Evolutionary conservation across 1,140 invertebrate species (phyloP).

Genomic region (Diachasma alloeum): DNA sequence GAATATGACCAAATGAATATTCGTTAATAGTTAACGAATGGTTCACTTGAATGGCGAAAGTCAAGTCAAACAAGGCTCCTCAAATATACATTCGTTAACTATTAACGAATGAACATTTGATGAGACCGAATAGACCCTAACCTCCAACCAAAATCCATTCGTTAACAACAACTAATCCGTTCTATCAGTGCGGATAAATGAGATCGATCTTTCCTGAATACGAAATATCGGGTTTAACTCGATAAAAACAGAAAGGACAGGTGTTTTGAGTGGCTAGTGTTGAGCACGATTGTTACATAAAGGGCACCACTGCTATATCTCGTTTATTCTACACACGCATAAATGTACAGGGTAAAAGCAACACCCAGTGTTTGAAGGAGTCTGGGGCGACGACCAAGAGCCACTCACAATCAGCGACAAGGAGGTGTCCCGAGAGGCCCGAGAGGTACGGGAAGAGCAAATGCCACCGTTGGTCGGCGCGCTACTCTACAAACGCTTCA

Average conservation of each 20-base stretch:
- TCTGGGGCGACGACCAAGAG: not conserved
- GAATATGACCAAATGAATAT: no score
- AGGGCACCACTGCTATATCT: not conserved
- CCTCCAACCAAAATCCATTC: no score
- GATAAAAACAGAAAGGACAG: not conserved
- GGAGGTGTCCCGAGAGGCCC: slow-evolving; percentile 7
- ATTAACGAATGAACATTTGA: no score
- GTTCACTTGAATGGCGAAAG: no score
- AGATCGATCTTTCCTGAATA: not conserved
- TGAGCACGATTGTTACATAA: not conserved
- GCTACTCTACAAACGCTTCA: not conserved
- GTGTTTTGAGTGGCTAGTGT: not conserved
- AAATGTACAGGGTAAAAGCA: not conserved
- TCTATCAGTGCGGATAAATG: no score
- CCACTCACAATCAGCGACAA: slow-evolving; percentile 8
- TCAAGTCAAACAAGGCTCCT: no score
- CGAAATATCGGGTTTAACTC: not conserved
- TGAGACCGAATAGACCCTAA: no score
- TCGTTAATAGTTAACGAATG: no score
- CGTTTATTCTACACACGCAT: not conserved
- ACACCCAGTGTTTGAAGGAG: not conserved
- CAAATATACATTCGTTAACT: no score
- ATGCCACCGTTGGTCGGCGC: not conserved
- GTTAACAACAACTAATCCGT: no score
- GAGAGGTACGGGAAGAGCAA: slow-evolving; percentile 6